Evolutionary conservation across 2,888 invertebrate species (phyloP).

Genomic region (Rhaphigaster nebulosa): DNA sequence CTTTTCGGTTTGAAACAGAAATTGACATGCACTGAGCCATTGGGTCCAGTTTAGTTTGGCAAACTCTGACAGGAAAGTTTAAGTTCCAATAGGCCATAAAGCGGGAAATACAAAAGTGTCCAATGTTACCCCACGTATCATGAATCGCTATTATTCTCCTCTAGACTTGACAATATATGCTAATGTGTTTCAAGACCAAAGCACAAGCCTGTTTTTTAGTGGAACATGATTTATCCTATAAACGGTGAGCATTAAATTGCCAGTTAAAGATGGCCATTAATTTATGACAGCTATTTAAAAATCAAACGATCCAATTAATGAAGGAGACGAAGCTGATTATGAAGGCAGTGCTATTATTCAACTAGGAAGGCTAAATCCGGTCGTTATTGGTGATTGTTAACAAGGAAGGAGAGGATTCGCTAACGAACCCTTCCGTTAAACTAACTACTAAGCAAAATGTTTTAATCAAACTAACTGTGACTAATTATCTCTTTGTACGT

Average conservation of each 20-base stretch:
- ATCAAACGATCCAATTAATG: not conserved
- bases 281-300: not conserved
- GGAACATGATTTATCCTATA: not conserved
- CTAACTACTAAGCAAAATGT: not conserved
- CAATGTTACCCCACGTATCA: too few species aligned
- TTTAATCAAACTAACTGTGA: slow-evolving; percentile 5
- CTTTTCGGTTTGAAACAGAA: too few species aligned
- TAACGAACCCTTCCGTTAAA: slow-evolving; percentile 1
- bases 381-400: slow-evolving; percentile 9
- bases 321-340: not conserved
- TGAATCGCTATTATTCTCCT: too few species aligned
- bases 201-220: not conserved
- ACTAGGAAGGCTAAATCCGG: not conserved
- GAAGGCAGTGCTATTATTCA: not conserved
- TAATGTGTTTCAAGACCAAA: not conserved
- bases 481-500: not conserved
- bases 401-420: not conserved
- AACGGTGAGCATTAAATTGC: not conserved
- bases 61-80: too few species aligned
- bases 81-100: too few species aligned
- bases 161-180: too few species aligned
- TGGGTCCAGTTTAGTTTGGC: too few species aligned
- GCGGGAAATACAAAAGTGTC: too few species aligned
- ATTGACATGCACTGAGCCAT: too few species aligned
- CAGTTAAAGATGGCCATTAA: not conserved